These are phyloP conservation scores for Falco biarmicus DNA, from an alignment of 2,797 vertebrate genomes.

Conservation along the genomic window DNA sequence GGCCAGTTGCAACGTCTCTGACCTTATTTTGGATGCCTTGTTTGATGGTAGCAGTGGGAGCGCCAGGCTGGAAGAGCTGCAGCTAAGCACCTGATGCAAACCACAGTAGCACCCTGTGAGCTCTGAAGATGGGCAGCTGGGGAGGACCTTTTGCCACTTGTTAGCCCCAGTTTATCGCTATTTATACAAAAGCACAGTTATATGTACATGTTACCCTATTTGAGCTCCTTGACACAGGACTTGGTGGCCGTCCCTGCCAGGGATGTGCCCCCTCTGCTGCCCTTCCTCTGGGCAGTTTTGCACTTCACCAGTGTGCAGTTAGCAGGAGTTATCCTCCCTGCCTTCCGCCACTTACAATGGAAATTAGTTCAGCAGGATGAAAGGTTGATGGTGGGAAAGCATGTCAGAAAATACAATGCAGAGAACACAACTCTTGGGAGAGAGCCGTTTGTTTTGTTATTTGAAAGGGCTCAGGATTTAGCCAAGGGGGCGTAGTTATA, in stretches of 20 bases:
- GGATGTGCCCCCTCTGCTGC: neutral
- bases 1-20: fast-evolving
- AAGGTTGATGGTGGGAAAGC: slow-evolving; percentile 59
- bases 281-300: neutral
- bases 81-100: neutral
- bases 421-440: slow-evolving; percentile 59
- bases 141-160: fast-evolving
- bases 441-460: slow-evolving; percentile 55
- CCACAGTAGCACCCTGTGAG: fast-evolving
- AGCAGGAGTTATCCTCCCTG: neutral
- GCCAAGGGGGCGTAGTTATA: slow-evolving; percentile 42
- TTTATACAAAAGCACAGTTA: neutral
- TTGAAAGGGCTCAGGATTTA: slow-evolving; percentile 60
- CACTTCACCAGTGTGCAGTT: neutral
- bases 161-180: neutral
- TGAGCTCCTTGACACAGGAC: fast-evolving
- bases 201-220: fast-evolving
- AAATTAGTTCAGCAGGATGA: slow-evolving; percentile 37
- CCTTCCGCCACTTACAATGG: neutral
- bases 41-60: neutral
- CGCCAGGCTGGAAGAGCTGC: neutral
- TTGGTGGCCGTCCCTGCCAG: fast-evolving
- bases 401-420: slow-evolving; percentile 58
- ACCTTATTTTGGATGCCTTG: neutral
- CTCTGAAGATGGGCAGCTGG: neutral